Conservation (phyloP, 2,888 invertebrate species). For the Periphyllus acericola region DNA sequence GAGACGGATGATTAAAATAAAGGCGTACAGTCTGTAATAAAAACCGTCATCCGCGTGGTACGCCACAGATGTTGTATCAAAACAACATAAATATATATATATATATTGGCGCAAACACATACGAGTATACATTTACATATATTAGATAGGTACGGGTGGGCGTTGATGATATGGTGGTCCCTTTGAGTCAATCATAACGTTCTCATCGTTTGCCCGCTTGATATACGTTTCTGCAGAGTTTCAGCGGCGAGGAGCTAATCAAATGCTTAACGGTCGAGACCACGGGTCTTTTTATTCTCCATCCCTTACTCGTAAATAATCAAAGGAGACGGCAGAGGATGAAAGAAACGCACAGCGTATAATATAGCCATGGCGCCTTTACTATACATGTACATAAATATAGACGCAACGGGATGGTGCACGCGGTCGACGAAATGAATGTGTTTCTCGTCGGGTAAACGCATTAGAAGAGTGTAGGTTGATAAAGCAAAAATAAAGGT, state of each 20-base stretch:
- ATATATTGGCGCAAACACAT: background rate
- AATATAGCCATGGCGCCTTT: too few species aligned
- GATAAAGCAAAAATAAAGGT: background rate
- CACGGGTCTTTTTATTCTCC: background rate
- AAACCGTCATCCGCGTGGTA: background rate
- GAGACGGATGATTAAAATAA: constrained; percentile 7
- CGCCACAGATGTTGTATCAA: too few species aligned
- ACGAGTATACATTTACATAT: background rate
- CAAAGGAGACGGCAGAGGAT: constrained; percentile 2
- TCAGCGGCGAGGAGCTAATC: constrained; percentile 18
- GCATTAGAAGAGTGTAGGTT: background rate
- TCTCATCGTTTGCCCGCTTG: background rate
- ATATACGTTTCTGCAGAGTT: too few species aligned
- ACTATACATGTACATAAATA: background rate
- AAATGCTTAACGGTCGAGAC: background rate
- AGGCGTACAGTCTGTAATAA: background rate
- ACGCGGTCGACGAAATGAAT: background rate
- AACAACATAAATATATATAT: background rate
- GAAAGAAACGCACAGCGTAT: background rate
- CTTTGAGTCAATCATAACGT: background rate
- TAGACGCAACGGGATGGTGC: background rate
- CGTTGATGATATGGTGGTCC: background rate
- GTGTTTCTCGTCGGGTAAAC: background rate
- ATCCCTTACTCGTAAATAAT: background rate
- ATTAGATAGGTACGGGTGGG: too few species aligned